phyloP scores from a whole-genome alignment of 2,113 vertebrate species.

The Hippocampus zosterae region DNA sequence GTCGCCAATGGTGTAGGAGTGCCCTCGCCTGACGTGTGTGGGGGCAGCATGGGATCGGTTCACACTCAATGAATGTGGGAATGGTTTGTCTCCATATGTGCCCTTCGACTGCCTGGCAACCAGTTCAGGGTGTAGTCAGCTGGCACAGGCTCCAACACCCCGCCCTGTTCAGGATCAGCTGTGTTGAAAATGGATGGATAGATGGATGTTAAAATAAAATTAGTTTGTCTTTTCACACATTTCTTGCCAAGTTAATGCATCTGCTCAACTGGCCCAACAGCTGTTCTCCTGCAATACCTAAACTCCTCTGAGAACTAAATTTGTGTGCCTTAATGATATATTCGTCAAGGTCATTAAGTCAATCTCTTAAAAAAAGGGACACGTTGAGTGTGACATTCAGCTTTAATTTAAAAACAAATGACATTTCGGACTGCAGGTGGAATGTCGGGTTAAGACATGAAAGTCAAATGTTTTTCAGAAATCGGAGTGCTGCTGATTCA shows the following conservation, averaged over 20 bases:
- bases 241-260: neutral
- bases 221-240: neutral
- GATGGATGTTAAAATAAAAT: neutral
- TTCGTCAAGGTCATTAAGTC: constrained; percentile 9
- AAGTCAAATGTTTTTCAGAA: constrained; percentile 8
- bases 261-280: neutral
- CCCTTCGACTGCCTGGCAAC: too few species aligned
- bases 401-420: constrained; percentile 34
- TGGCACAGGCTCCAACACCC: too few species aligned
- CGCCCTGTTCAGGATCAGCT: too few species aligned
- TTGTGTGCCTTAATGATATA: constrained; percentile 20
- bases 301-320: constrained; percentile 1
- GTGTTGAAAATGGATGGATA: too few species aligned
- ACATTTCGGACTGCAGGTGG: neutral
- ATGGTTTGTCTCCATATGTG: too few species aligned
- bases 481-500: constrained; percentile 28
- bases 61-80: too few species aligned
- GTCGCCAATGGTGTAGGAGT: too few species aligned
- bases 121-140: too few species aligned
- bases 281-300: neutral
- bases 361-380: neutral
- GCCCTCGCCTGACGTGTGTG: too few species aligned
- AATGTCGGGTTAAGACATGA: constrained; percentile 19
- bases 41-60: too few species aligned
- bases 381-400: constrained; percentile 16